Evolutionary conservation across 1,140 invertebrate species (phyloP).

Genomic region (Aphelenchoides avenae): DNA sequence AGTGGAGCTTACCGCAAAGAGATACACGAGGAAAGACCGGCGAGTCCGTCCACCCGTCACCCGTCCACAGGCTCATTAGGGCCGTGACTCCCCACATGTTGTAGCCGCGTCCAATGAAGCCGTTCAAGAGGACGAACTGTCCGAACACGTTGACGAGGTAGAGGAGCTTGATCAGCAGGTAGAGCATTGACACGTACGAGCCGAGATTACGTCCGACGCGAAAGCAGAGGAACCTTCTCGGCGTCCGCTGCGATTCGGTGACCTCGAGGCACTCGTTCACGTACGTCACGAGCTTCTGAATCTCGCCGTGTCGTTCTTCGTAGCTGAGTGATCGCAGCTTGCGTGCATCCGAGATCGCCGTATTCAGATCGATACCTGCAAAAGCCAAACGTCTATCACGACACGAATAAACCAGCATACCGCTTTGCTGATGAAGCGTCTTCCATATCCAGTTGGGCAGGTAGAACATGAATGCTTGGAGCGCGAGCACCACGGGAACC

Average conservation of each 20-base stretch:
- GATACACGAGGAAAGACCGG: conserved; percentile 22
- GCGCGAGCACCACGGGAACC: conserved; percentile 61
- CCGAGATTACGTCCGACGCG: conserved; percentile 61
- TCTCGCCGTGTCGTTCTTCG: conserved; percentile 41
- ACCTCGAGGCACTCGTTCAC: conserved; percentile 51
- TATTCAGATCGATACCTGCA: conserved; percentile 41
- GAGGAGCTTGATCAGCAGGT: conserved; percentile 62
- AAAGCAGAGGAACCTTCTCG: conserved; percentile 42
- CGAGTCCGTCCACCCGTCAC: conserved; percentile 50
- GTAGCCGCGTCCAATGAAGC: conserved; percentile 62
- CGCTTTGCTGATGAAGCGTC: conserved; percentile 63
- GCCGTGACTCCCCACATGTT: conserved; percentile 60
- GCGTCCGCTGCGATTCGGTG: conserved; percentile 28
- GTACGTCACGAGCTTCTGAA: conserved; percentile 40
- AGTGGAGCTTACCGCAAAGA: neutral
- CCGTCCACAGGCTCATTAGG: conserved; percentile 48
- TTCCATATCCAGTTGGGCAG: conserved; percentile 64
- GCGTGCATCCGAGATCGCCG: conserved; percentile 14
- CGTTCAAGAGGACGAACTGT: conserved; percentile 63
- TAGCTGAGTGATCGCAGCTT: conserved; percentile 34
- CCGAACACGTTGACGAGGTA: conserved; percentile 63
- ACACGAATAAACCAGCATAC: too few species aligned
- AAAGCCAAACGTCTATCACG: too few species aligned
- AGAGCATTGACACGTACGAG: conserved; percentile 63
- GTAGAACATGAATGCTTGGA: conserved; percentile 64